Conservation (phyloP, 2,888 invertebrate genomes). For the Phragmatobia fuliginosa region DNA sequence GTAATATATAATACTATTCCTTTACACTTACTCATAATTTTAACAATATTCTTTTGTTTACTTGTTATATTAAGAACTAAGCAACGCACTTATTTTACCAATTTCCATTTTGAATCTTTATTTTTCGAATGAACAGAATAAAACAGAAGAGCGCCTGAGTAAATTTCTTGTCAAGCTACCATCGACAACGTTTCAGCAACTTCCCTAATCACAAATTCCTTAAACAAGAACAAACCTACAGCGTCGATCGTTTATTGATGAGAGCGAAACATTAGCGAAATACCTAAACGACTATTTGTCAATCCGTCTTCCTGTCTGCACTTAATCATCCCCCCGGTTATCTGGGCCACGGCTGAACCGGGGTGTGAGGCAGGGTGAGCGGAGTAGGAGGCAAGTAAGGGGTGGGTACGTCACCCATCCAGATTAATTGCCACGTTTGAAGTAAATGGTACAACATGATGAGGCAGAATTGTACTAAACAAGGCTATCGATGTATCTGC, state of each 20-base stretch:
- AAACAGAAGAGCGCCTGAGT: background rate
- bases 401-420: conserved; percentile 76
- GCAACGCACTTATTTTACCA: too few species aligned
- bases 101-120: too few species aligned
- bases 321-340: conserved; percentile 83
- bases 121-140: background rate
- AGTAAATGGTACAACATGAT: conserved; percentile 70
- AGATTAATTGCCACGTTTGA: conserved; percentile 83
- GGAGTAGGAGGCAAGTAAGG: conserved; percentile 42
- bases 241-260: conserved; percentile 80
- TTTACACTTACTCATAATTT: too few species aligned
- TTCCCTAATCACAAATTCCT: conserved; percentile 36
- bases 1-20: too few species aligned
- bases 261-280: conserved; percentile 81
- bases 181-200: conserved; percentile 2
- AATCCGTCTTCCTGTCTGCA: conserved; percentile 85
- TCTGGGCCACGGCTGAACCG: conserved; percentile 58
- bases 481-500: conserved; percentile 40
- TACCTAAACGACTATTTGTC: conserved; percentile 86
- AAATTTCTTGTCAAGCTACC: background rate
- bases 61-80: too few species aligned
- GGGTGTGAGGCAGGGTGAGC: conserved; percentile 47
- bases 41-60: too few species aligned
- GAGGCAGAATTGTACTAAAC: conserved; percentile 66
- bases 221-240: conserved; percentile 44